Base-by-base conservation (phyloP, 2,113 vertebrate genomes). In the Amphilophus citrinellus region DNA sequence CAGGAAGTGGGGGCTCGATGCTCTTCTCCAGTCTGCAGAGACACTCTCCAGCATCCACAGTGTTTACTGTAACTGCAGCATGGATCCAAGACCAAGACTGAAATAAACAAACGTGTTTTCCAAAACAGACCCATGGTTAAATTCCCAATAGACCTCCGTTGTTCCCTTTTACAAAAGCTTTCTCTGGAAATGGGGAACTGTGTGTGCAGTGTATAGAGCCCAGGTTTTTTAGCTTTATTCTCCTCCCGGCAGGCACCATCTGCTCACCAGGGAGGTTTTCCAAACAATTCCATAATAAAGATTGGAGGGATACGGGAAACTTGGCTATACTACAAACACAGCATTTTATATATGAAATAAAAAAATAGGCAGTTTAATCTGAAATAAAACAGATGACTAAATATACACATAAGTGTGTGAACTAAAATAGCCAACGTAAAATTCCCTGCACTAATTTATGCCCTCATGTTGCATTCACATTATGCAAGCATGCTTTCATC, bases 171-270 rank as follows among this genome's bases (percentile, higher is more conserved):
- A 88, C 86, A 90, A 89, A 90, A 81, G 83, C 87, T 89, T 79
- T 66, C 56, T 81, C 87, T 90, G 86, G 76, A 91, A 84, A 91
- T 77, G 57, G 79, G 68, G 56, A 77, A 80, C 81, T 87, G 83
- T 79, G 81, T 90, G 84, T 82, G 79, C 63, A 83, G 84, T 17
- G 63, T 77, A 56, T 44, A 63, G 58, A 87, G 87, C 75, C 89
- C 89, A 88, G 90, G 89, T 91, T 94, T 39, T 39, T 87, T 87
- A 91, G 87, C 83, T 94, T 88, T 84, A 80, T 87, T 92, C 88
- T 93, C 86, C 90, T 94, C 90, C 85, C 82, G 85, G 88, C 93
- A 93, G 93, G 93, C 76, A 68, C 94, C 95, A 96, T 96, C 96
- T 96, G 94, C 91, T 96, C 92, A 63, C 83, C 50, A 77, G 92